Percentiles rank a stretch among this genome's conserved stretches.
These are phyloP conservation scores for Brachyistius frenatus DNA, from an alignment of 2,113 vertebrate genomes.

Conservation along the genomic window DNA sequence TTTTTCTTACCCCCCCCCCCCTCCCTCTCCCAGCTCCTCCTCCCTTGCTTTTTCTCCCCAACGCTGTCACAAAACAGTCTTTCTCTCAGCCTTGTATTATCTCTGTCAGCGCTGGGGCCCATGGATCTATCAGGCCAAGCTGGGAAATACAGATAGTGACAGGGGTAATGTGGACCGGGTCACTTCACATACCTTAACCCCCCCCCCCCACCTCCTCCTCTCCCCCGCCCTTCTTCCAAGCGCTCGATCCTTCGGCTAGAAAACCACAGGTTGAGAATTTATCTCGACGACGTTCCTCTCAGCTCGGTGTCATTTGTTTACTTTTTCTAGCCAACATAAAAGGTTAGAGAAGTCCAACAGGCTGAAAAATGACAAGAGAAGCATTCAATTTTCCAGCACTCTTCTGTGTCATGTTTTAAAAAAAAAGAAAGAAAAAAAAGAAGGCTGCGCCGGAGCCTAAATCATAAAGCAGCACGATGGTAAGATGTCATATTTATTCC, in stretches of 20 bases:
- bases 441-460: no score
- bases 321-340: constrained; percentile 1
- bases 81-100: constrained; percentile 76
- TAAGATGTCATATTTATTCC: constrained; percentile 6
- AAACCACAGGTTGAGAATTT: constrained; percentile 61
- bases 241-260: constrained; percentile 41
- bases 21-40: constrained; percentile 11
- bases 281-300: constrained; percentile 52
- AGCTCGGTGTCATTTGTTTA: constrained; percentile 60
- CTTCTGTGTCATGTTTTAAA: background rate
- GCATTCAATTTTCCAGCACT: constrained; percentile 13
- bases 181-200: constrained; percentile 75
- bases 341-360: constrained; percentile 32
- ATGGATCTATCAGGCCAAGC: constrained; percentile 80
- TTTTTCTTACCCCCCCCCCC: constrained; percentile 10
- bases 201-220: constrained; percentile 1
- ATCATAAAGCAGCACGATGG: background rate
- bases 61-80: constrained; percentile 80
- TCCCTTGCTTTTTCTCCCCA: constrained; percentile 54
- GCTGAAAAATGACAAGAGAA: constrained; percentile 17
- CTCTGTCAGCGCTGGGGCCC: constrained; percentile 72
- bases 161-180: constrained; percentile 75
- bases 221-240: constrained; percentile 13
- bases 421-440: no score
- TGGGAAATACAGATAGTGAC: constrained; percentile 78